Percentiles rank a stretch among this genome's conserved stretches.
These are phyloP conservation scores for Myiotriccus ornatus DNA, from an alignment of 2,797 vertebrate species.

Conservation along the genomic window DNA sequence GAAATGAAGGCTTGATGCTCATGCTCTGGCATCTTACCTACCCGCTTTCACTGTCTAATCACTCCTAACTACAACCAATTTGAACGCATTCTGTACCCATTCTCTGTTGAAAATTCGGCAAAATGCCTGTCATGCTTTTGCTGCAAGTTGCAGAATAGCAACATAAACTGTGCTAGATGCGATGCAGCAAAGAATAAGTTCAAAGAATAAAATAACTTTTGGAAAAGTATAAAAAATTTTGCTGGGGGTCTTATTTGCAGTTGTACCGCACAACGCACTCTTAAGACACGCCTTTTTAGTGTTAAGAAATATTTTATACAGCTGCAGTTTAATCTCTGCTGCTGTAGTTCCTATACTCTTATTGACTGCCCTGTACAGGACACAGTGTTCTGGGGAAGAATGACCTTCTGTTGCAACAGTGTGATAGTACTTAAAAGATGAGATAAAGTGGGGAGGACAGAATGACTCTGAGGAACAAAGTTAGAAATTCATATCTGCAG, in stretches of 20 bases:
- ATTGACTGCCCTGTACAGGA: not conserved
- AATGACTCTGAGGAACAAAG: slow-evolving; percentile 35
- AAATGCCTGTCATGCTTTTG: not conserved
- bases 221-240: not conserved
- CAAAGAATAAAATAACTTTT: not conserved
- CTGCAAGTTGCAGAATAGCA: not conserved
- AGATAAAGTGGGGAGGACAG: not conserved
- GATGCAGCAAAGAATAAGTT: not conserved
- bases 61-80: not conserved
- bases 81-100: not conserved
- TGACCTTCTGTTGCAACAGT: not conserved
- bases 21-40: not conserved
- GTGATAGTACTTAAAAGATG: not conserved
- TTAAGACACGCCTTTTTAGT: not conserved
- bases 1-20: not conserved
- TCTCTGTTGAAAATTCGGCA: not conserved
- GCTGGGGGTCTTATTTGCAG: not conserved
- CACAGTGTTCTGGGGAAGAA: not conserved
- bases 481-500: not conserved
- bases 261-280: not conserved
- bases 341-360: not conserved
- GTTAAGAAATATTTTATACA: not conserved
- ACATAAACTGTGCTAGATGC: not conserved
- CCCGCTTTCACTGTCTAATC: not conserved
- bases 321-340: not conserved